Evolutionary conservation across 2,113 vertebrate species (phyloP).

Genomic region (Brachyistius frenatus): DNA sequence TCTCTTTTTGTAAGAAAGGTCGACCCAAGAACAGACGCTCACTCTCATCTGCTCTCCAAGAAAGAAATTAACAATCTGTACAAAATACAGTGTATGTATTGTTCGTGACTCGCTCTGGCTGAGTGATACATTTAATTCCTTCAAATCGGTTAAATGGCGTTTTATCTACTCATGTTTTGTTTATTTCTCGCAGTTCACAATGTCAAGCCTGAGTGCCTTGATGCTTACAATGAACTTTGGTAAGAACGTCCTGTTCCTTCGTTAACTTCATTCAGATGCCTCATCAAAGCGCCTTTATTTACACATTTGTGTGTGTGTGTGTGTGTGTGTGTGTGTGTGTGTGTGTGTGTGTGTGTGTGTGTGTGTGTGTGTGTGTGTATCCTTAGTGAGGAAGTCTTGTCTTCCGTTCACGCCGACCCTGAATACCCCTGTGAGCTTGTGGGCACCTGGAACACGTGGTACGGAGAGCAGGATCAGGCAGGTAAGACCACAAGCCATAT

Average conservation of each 20-base stretch:
- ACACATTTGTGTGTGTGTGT: constrained; percentile 4
- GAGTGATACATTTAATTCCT: not conserved
- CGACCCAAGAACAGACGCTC: constrained; percentile 96
- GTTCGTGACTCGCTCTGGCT: not conserved
- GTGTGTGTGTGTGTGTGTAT: constrained; percentile 28
- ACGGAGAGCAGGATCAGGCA: constrained; percentile 99
- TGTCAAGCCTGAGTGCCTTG: constrained; percentile 97
- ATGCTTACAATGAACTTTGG: constrained; percentile 97
- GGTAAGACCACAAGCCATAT: constrained; percentile 83
- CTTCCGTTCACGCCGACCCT: constrained; percentile 91
- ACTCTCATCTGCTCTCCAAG: constrained; percentile 97
- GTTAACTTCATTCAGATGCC: not conserved
- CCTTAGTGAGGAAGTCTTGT: constrained; percentile 91
- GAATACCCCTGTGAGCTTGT: constrained; percentile 96
- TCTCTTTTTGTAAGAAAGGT: constrained; percentile 97
- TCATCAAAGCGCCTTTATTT: not conserved
- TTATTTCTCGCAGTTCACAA: constrained; percentile 93
- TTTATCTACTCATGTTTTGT: constrained; percentile 53
- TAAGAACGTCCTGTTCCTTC: constrained; percentile 72
- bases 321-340: not conserved
- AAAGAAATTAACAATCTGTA: constrained; percentile 96
- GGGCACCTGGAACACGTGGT: constrained; percentile 99
- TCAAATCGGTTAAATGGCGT: constrained; percentile 10
- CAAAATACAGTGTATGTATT: constrained; percentile 94
- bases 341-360: not conserved